These are phyloP conservation scores for Pseudochaenichthys georgianus DNA, from an alignment of 2,797 vertebrate genomes.

Conservation along the genomic window DNA sequence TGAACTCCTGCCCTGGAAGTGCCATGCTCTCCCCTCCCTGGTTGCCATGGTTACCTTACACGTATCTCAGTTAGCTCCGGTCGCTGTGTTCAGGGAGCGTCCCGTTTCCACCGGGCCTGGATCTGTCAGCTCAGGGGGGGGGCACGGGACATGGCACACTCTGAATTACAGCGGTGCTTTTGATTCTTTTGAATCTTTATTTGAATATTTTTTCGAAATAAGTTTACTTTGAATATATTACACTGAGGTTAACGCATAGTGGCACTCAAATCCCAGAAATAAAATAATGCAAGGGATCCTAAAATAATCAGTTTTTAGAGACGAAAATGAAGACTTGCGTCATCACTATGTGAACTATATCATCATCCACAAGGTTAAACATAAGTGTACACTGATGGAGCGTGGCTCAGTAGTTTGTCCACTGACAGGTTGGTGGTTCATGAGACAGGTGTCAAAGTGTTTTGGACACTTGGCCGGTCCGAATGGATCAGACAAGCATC, in stretches of 20 bases:
- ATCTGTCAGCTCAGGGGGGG: slow-evolving; percentile 22
- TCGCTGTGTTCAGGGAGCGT: slow-evolving; percentile 26
- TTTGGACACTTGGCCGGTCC: too few species aligned
- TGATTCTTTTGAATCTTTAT: background rate
- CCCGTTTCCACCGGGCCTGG: background rate
- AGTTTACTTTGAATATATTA: too few species aligned
- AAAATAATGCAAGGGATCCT: background rate
- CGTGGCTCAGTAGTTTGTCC: too few species aligned
- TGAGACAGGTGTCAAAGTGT: too few species aligned
- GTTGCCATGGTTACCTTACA: slow-evolving; percentile 22
- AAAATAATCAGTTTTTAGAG: background rate
- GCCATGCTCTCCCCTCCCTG: background rate
- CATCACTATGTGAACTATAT: too few species aligned
- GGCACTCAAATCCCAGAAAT: background rate
- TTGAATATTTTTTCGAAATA: too few species aligned
- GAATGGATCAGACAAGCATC: too few species aligned
- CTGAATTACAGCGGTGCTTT: background rate
- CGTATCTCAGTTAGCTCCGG: background rate
- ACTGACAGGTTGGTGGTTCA: too few species aligned
- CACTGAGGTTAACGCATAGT: too few species aligned
- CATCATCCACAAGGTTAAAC: too few species aligned
- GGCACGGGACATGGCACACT: background rate
- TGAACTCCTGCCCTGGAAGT: background rate
- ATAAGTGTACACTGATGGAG: too few species aligned
- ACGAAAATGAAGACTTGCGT: background rate